Evolutionary conservation across 2,113 vertebrate species (phyloP), one percentile per base, ranked within the genome.

Genomic region (Anseranas semipalmata): DNA sequence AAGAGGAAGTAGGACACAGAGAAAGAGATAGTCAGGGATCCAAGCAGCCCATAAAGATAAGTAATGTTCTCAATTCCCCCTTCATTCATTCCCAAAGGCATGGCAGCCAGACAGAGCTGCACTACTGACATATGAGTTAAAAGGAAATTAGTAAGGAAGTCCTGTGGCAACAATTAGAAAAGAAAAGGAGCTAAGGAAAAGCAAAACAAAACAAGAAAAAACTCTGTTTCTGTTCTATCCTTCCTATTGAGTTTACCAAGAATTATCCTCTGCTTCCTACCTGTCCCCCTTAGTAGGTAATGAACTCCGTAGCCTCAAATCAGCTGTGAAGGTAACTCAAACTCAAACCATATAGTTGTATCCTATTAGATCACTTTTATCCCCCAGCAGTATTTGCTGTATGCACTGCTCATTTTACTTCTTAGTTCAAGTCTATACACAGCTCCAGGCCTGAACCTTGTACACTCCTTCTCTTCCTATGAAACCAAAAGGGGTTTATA

Each of bases 111-210:
- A n/a, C 41, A 67, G 55, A 89, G 8, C 52, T 91, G 72, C 7
- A 21, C 48, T 78, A 46, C 35, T 45, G 22, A 39, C 6, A 62
- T 15, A 77, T 43, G 43, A 83, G 55, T 62, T 76, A 79, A 87
- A 85, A 92, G 78, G 88, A 93, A 91, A 91, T 91, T 72, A 60
- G 46, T 20, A 46, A n/a, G 72, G 28, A 84, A 93, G 76, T 93
- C 37, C 65, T 71, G 56, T 12, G 37, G 28, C 50, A 90, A 43
- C 39, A 93, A 73, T 88, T 77, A 93, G 41, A 12, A 74, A 90
- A 93, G 41, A 12, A 74, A 90, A 90, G 21, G 52, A 88, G 18
- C 15, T 24, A 12, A 37, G 11, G 9, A 2, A 30, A 43, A 82
- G 8, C 72, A n/a, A 52, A 22, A 10, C 10, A 65, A 41, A 65